Evolutionary conservation across 2,888 invertebrate species (phyloP), one percentile per base, ranked within the genome.

Genomic region (Bugulina stolonifera): DNA sequence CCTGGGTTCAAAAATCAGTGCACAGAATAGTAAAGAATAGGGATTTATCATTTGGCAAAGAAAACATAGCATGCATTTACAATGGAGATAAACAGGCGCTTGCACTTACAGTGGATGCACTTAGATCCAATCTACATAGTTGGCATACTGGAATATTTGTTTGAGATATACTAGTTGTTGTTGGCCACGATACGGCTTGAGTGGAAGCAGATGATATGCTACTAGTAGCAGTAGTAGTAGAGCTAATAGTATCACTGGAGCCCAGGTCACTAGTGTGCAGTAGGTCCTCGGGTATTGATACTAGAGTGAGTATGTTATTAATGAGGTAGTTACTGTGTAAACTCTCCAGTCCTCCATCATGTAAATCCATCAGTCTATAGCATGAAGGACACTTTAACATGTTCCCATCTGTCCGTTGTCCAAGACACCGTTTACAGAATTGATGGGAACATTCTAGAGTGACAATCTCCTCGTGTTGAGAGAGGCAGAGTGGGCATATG

Each of bases 391-490:
- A 82, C 55, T 77, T 77, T 54, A 82, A 75, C 54, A 75, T 75
- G 27, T 76, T 75, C 29, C 77, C 77, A 43, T 75, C 72, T 10
- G 14, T 64, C 5, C 64, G 64, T n/a, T 64, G 35, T 74, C 81
- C 81, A 73, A 84, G 76, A 75, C 84, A 84, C 69, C 78, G 77
- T 70, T 79, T 79, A 75, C 84, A 84, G 74, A 83, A 81, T 23
- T 82, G 79, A 74, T 84, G 84, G 72, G 82, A 78, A 75, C 84
- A 84, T 35, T 84, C 83, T 74, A 84, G 75, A 52, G 84, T 80
- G 71, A 81, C 78, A 34, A 83, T 81, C 72, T 83, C 83, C 72
- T 80, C 80, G 72, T 78, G 79, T 71, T 79, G 76, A 69, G 79
- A 78, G 71, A 77, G 77, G 76, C 84, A 84, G 64, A 83, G 76